Evolutionary conservation across 2,113 vertebrate species (phyloP), one percentile per base, ranked within the genome.

Genomic region (Pandion haliaetus): DNA sequence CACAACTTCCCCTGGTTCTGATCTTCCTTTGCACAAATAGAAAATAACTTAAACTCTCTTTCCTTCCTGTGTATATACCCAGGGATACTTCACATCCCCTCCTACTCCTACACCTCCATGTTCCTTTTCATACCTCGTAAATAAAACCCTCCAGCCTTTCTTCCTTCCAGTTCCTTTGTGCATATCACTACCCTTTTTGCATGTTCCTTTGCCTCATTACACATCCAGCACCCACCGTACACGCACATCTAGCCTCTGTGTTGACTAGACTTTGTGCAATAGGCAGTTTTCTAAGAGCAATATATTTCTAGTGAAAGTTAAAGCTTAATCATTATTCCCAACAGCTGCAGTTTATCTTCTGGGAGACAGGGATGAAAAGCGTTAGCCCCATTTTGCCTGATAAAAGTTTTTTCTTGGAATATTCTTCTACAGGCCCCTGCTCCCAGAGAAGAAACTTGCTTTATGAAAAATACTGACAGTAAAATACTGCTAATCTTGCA

Each of bases 81-180:
- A 85, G 66, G 94, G 94, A 96, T 69, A 91, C 91, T 87, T 96
- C 91, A 87, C 78, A 89, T 95, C 90, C 84, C 95, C 89, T 92
- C 95, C 96, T 87, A 96, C 97, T 97, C 84, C 81, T 85, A 74
- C 96, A 95, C 91, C 91, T 94, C 94, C 96, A 23, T 76, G 82
- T 95, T 97, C 91, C 78, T 85, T 97, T 94, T 85, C 91, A 66
- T 89, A 82, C 82, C 74, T 93, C 94, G 89, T 89, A 91, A 94
- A 97, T 95, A 95, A 94, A 96, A 32, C 62, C 91, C 87, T 93
- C 58, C 84, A 90, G 95, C 74, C 93, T 92, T 82, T 45, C 81
- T 50, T 85, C 91, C 86, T 89, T 81, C 69, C 72, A 88, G 54
- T n/a, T 26, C 4, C 47, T 93, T 70, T 80, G 81, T 36, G 66